phyloP scores from a whole-genome alignment of 1,140 invertebrate genomes.

The Portunus trituberculatus region DNA sequence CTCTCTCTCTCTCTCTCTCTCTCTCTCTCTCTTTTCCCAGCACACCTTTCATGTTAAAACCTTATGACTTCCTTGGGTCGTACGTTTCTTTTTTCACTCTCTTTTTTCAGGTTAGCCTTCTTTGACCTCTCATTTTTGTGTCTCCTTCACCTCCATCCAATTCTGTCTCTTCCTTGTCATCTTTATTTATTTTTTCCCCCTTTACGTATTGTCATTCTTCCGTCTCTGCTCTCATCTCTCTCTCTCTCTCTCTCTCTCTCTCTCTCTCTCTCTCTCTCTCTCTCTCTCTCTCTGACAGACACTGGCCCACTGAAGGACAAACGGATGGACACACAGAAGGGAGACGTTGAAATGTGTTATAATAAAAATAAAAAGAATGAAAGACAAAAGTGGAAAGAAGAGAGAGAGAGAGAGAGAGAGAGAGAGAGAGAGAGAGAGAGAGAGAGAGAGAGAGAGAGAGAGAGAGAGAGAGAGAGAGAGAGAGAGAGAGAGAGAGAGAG shows the following conservation, averaged over 20 bases:
- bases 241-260: conserved; percentile 4
- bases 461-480: background rate
- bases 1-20: background rate
- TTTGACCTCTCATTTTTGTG: background rate
- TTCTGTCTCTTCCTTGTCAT: too few relatives aligned
- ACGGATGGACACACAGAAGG: background rate
- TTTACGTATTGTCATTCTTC: too few relatives aligned
- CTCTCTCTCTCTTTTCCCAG: background rate
- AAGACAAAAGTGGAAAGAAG: too few relatives aligned
- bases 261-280: background rate
- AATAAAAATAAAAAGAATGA: too few relatives aligned
- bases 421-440: background rate
- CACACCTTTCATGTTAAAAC: too few relatives aligned
- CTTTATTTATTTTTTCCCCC: too few relatives aligned
- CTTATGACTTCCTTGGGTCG: too few relatives aligned
- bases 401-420: background rate
- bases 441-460: background rate
- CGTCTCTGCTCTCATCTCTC: background rate
- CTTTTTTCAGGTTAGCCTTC: too few relatives aligned
- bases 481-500: background rate
- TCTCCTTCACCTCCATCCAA: background rate
- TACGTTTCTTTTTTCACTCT: background rate
- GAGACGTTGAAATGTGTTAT: too few relatives aligned
- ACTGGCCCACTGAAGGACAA: background rate
- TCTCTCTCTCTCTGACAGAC: background rate